These are phyloP conservation scores for Procambarus virginalis DNA, from an alignment of 1,140 invertebrate genomes.

Conservation along the genomic window DNA sequence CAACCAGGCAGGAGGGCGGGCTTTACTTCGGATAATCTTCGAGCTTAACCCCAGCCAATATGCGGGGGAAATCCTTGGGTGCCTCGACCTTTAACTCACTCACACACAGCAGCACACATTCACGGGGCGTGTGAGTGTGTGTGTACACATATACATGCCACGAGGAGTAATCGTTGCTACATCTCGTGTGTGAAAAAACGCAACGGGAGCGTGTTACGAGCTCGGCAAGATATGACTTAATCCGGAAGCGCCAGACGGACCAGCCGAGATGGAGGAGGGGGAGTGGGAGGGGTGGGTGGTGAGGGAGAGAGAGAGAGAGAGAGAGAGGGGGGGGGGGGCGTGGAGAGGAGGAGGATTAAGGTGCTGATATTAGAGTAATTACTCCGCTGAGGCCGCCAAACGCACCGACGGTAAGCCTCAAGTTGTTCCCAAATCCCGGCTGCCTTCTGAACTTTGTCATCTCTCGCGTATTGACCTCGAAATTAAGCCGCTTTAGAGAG, in stretches of 20 bases:
- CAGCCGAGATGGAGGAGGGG: too few species aligned
- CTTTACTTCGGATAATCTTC: background rate
- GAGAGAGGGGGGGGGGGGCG: background rate
- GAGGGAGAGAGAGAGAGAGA: background rate
- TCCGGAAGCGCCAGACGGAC: too few species aligned
- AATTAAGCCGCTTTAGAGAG: constrained; percentile 15
- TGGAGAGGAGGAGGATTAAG: constrained; percentile 11
- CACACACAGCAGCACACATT: too few species aligned
- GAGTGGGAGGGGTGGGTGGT: too few species aligned
- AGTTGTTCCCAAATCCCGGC: constrained; percentile 12
- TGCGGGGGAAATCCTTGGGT: background rate
- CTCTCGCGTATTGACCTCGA: constrained; percentile 12
- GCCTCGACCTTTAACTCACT: too few species aligned
- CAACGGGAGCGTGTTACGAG: too few species aligned
- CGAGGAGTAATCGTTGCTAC: too few species aligned
- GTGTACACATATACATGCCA: too few species aligned
- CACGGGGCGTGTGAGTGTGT: too few species aligned
- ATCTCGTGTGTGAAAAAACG: too few species aligned
- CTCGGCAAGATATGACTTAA: too few species aligned
- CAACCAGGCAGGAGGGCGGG: background rate
- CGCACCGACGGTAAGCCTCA: constrained; percentile 21
- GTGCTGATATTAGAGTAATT: constrained; percentile 35
- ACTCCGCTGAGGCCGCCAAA: constrained; percentile 19
- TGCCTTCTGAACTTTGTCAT: constrained; percentile 16
- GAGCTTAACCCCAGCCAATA: background rate